These are phyloP conservation scores for Hypsibius dujardini DNA, from an alignment of 1,140 invertebrate species.

Conservation along the genomic window DNA sequence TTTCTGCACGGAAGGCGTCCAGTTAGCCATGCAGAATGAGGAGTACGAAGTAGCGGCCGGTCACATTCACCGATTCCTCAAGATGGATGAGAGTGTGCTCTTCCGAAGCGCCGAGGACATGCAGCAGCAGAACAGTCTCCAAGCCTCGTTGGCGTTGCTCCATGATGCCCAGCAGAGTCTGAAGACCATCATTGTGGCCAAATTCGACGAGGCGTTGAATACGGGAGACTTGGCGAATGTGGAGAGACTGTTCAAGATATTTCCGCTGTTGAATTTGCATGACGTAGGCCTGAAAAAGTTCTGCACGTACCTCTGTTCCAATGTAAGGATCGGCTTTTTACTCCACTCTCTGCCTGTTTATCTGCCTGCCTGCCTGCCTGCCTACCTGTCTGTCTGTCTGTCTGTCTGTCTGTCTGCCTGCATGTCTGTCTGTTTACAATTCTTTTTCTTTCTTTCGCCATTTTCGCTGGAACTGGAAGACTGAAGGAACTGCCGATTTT, in stretches of 20 bases:
- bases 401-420: no score
- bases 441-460: no score
- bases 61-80: conserved; percentile 46
- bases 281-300: conserved; percentile 76
- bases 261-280: conserved; percentile 79
- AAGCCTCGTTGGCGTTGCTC: conserved; percentile 59
- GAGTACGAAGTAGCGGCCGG: conserved; percentile 35
- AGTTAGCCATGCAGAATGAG: conserved; percentile 71
- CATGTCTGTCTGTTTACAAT: no score
- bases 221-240: conserved; percentile 69
- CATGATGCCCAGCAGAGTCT: conserved; percentile 64
- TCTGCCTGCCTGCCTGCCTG: no score
- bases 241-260: conserved; percentile 93
- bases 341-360: no score
- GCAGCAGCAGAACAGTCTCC: conserved; percentile 45
- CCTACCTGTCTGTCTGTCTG: no score
- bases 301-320: conserved; percentile 67
- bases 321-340: conserved; percentile 36
- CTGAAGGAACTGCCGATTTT: no score
- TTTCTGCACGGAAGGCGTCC: conserved; percentile 82
- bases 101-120: conserved; percentile 49
- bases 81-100: conserved; percentile 77
- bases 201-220: conserved; percentile 78
- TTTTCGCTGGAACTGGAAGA: no score
- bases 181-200: conserved; percentile 50